These are phyloP conservation scores for Apodemus agrarius DNA, from an alignment of 2,797 vertebrate genomes.

Conservation along the genomic window DNA sequence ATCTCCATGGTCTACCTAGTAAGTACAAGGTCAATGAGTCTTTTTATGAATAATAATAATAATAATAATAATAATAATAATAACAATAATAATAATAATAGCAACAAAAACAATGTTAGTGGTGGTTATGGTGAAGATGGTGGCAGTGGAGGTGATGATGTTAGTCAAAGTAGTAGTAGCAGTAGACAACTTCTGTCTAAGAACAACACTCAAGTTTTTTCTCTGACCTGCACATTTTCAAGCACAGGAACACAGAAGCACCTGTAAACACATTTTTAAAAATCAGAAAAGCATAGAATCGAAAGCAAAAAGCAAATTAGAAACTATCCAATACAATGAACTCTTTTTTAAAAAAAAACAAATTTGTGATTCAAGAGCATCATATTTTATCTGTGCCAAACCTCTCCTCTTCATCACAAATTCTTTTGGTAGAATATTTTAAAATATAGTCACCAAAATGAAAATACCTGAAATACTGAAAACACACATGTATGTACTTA, in stretches of 20 bases:
- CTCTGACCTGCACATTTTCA: not conserved
- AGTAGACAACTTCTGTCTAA: not conserved
- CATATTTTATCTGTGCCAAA: too few relatives aligned
- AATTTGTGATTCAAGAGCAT: too few relatives aligned
- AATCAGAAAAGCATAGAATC: too few relatives aligned
- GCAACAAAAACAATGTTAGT: not conserved
- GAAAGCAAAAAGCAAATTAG: too few relatives aligned
- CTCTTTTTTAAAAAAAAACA: too few relatives aligned
- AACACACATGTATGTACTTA: not conserved
- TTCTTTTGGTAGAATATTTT: too few relatives aligned
- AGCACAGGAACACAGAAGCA: not conserved
- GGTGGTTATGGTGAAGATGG: not conserved
- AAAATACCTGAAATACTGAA: too few relatives aligned
- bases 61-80: not conserved
- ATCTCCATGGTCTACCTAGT: not conserved
- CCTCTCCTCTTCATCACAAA: too few relatives aligned
- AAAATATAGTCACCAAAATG: too few relatives aligned
- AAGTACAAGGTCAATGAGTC: too few relatives aligned
- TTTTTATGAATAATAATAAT: not conserved
- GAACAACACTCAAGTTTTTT: not conserved
- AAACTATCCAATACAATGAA: too few relatives aligned
- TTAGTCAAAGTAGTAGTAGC: not conserved
- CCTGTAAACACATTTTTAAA: not conserved
- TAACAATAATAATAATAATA: not conserved
- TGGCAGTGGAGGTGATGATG: not conserved